These are phyloP conservation scores for Chironomus striatipennis DNA, from an alignment of 1,140 invertebrate species.

Conservation along the genomic window DNA sequence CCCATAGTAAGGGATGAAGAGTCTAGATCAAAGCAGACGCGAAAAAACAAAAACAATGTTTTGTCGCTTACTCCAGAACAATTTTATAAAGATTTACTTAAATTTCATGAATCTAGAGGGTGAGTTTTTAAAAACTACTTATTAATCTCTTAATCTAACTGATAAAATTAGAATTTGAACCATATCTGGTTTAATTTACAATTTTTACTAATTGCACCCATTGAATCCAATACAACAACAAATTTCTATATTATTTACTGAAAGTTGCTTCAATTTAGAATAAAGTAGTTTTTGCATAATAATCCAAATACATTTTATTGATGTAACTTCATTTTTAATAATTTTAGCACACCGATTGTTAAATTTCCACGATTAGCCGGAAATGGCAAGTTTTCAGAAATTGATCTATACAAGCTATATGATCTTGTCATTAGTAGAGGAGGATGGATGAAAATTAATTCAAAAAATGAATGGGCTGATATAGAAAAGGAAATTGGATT, in stretches of 20 bases:
- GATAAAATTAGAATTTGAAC: background rate
- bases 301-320: background rate
- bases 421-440: slow-evolving; percentile 81
- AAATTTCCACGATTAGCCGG: slow-evolving; percentile 74
- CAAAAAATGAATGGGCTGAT: slow-evolving; percentile 72
- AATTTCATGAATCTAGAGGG: slow-evolving; percentile 24
- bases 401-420: slow-evolving; percentile 87
- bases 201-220: too few relatives aligned
- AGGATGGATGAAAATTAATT: slow-evolving; percentile 83
- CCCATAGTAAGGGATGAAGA: background rate
- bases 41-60: background rate
- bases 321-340: slow-evolving; percentile 28
- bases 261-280: background rate
- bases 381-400: slow-evolving; percentile 47
- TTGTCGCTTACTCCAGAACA: slow-evolving; percentile 12
- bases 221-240: too few relatives aligned
- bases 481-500: slow-evolving; percentile 68
- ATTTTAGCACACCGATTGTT: slow-evolving; percentile 65
- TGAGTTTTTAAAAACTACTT: background rate
- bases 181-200: background rate
- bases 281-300: background rate
- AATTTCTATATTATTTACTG: too few relatives aligned
- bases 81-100: slow-evolving; percentile 24
- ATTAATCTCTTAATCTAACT: background rate
- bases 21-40: too few relatives aligned